Evolutionary conservation across 1,140 invertebrate species (phyloP), one percentile per base, ranked within the genome.

Genomic region (Hyles euphorbiae): DNA sequence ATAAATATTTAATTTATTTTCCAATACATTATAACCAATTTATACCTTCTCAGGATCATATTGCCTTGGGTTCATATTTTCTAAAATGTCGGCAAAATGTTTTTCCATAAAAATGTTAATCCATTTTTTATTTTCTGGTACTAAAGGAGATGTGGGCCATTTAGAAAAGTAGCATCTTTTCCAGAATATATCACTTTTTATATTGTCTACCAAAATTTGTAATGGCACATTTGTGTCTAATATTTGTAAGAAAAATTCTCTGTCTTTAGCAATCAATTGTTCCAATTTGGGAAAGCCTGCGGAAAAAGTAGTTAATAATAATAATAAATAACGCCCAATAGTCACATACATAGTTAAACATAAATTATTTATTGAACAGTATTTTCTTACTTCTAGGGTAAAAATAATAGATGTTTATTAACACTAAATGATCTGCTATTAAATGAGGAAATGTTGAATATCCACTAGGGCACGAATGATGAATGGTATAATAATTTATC

Each of bases 101-200:
- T 68, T 74, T 75, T 90, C 89, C 73, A 90, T 80, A 62, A 83
- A 90, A 59, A 82, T 65, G 63, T 83, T 82, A 34, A 90, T 87
- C 89, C 89, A 90, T 55, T 71, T 80, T 69, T 84, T 89, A 52
- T 77, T 61, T 57, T 76, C 61, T 33, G 64, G 53, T 48, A 74
- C 47, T 56, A 72, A 48, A 34, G 80, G 72, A 53, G 66, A 72
- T 73, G 82, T 77, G 5, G 67, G 66, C 86, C 89, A 90, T 56
- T 75, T 83, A 3, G 81, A 70, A 32, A 72, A 58, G 60, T 88
- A 90, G 56, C 76, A 87, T 63, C 83, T 76, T 72, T 88, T 85
- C 89, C 89, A 90, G 72, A 90, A 90, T 61, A 88, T 74, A 63
- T 90, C 86, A 65, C 79, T 87, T 70, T 84, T 76, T 51, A 90